Conservation (phyloP, 2,797 vertebrate species). For the Trachurus trachurus region DNA sequence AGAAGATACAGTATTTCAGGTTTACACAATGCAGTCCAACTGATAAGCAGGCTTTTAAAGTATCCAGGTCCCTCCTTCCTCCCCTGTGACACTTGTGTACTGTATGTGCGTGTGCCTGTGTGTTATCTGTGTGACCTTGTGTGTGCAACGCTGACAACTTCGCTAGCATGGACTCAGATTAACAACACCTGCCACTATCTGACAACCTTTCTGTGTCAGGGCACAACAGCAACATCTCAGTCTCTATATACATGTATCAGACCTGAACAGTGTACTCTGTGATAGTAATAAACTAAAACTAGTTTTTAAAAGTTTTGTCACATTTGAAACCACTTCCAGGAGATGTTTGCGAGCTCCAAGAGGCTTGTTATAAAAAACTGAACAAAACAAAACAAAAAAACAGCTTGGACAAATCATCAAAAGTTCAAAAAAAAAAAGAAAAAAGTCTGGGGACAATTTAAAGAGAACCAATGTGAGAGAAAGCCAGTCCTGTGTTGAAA, state of each 20-base stretch:
- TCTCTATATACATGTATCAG: constrained; percentile 15
- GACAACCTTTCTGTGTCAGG: constrained; percentile 26
- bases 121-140: constrained; percentile 56
- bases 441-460: neutral
- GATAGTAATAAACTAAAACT: neutral
- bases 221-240: constrained; percentile 16
- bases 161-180: constrained; percentile 39
- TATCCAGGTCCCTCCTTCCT: constrained; percentile 8
- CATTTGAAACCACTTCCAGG: constrained; percentile 8
- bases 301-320: neutral
- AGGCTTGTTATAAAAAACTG: neutral
- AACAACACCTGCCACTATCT: constrained; percentile 58
- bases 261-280: neutral
- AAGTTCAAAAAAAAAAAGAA: constrained; percentile 6
- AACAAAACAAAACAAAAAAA: neutral
- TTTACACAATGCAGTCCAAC: constrained; percentile 43
- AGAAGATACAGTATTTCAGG: constrained; percentile 18
- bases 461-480: constrained; percentile 18
- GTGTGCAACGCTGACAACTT: constrained; percentile 25
- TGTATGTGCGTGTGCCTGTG: neutral
- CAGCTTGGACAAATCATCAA: constrained; percentile 10
- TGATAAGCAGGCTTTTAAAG: constrained; percentile 52
- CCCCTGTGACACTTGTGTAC: neutral
- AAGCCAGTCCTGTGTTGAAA: constrained; percentile 21
- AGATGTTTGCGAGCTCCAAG: constrained; percentile 5